Evolutionary conservation across 2,797 vertebrate species (phyloP).

Genomic region (Molossus molossus): DNA sequence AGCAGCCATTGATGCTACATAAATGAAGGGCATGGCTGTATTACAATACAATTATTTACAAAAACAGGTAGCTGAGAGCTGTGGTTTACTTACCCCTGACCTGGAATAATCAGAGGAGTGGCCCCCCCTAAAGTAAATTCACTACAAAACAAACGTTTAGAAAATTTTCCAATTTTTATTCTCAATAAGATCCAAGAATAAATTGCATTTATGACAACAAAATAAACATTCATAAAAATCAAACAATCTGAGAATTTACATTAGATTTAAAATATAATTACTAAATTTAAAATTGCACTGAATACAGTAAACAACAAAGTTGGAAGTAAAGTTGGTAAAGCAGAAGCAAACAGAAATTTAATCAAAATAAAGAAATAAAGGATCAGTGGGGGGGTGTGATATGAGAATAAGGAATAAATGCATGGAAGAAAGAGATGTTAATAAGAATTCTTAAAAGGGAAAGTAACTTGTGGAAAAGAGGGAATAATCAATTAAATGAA

Average conservation of each 20-base stretch:
- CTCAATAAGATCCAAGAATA: conserved; percentile 23
- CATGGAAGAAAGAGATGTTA: background rate
- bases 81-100: background rate
- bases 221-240: conserved; percentile 29
- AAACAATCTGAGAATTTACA: conserved; percentile 49
- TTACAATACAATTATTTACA: background rate
- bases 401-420: conserved; percentile 3
- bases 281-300: conserved; percentile 48
- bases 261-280: conserved; percentile 6
- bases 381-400: background rate
- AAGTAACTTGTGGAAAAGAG: background rate
- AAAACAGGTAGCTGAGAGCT: background rate
- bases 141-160: background rate
- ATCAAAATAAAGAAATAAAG: background rate
- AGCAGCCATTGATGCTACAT: background rate
- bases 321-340: conserved; percentile 11
- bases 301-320: background rate
- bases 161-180: conserved; percentile 18
- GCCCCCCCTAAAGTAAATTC: background rate
- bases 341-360: conserved; percentile 13
- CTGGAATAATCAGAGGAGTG: background rate
- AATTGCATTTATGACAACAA: conserved; percentile 12
- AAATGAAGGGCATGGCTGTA: background rate
- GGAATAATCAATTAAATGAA: background rate
- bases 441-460: conserved; percentile 54